Percentiles rank a stretch among this genome's conserved stretches.
Conservation (phyloP, 2,797 vertebrate genomes). For the Eidolon dupreanum region DNA sequence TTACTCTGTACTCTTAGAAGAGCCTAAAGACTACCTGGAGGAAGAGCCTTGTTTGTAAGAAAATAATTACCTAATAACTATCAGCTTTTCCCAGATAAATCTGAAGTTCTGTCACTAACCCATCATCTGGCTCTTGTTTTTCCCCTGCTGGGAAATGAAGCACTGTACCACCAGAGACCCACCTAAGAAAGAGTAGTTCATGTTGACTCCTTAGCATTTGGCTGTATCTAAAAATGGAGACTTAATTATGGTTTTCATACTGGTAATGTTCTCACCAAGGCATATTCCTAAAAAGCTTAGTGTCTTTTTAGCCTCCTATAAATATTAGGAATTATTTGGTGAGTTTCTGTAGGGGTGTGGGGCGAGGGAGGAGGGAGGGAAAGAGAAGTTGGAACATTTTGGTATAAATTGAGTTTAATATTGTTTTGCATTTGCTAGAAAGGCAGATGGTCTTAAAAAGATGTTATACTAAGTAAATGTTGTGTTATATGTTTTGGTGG, state of each 20-base stretch:
- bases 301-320: not conserved
- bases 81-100: constrained; percentile 26
- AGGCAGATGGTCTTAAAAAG: constrained; percentile 63
- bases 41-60: constrained; percentile 20
- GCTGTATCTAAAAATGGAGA: constrained; percentile 4
- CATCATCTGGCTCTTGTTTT: not conserved
- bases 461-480: constrained; percentile 77
- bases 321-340: constrained; percentile 29
- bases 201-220: constrained; percentile 4
- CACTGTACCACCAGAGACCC: not conserved
- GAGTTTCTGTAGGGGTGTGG: not conserved
- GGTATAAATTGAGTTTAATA: constrained; percentile 43
- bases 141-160: constrained; percentile 10
- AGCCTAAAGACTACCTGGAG: not conserved
- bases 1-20: not conserved
- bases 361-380: not conserved
- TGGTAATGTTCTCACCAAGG: constrained; percentile 20
- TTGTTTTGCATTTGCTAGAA: constrained; percentile 56
- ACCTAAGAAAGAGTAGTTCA: not conserved
- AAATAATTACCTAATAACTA: not conserved
- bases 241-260: constrained; percentile 4
- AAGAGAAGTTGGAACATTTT: not conserved
- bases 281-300: constrained; percentile 41
- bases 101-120: constrained; percentile 42
- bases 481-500: constrained; percentile 81